Conservation (phyloP, 2,113 vertebrate genomes). For the Sapayoa aenigma region DNA sequence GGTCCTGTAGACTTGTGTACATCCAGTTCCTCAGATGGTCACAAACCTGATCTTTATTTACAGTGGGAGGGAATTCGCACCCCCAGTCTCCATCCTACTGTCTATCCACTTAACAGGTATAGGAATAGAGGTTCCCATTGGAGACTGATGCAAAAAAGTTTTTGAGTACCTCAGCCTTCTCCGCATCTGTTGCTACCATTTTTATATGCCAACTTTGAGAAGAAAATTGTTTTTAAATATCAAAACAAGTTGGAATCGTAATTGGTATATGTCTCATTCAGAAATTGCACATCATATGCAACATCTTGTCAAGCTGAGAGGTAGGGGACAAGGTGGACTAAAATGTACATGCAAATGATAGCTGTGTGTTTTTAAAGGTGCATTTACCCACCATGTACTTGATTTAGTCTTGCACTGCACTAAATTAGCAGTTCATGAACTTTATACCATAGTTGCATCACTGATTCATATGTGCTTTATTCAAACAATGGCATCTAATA, state of each 20-base stretch:
- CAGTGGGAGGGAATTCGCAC: background rate
- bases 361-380: background rate
- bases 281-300: background rate
- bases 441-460: background rate
- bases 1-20: background rate
- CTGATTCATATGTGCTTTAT: background rate
- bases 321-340: background rate
- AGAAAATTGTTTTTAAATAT: background rate
- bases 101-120: background rate
- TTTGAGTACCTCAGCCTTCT: background rate
- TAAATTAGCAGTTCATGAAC: background rate
- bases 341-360: background rate
- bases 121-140: background rate
- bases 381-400: background rate
- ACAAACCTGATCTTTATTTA: background rate
- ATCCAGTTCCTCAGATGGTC: background rate
- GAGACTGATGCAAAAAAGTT: background rate
- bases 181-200: background rate
- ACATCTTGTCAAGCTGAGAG: background rate
- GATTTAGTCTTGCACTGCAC: background rate
- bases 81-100: background rate
- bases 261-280: background rate
- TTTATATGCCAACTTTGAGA: background rate
- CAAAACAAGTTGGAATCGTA: background rate
- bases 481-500: background rate